phyloP scores from a whole-genome alignment of 2,888 invertebrate genomes.

The Dynastes hyllus region DNA sequence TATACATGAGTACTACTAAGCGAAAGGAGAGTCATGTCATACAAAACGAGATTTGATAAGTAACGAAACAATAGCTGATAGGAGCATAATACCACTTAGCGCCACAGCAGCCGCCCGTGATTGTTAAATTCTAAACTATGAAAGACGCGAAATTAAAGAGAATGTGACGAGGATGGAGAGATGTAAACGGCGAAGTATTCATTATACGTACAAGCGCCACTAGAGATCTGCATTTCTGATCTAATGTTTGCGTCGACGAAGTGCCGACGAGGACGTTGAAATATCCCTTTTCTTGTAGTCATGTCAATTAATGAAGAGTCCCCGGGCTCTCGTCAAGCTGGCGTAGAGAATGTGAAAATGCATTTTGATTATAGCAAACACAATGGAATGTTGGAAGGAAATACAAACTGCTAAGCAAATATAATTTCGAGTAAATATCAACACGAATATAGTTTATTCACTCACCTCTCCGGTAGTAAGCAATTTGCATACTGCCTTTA shows the following conservation, averaged over 20 bases:
- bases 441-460: too few species aligned
- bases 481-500: background rate
- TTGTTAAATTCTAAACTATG: constrained; percentile 24
- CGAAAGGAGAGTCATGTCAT: constrained; percentile 29
- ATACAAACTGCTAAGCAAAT: background rate
- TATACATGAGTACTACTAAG: constrained; percentile 1
- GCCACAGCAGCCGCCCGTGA: constrained; percentile 28
- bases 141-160: constrained; percentile 20
- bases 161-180: constrained; percentile 8
- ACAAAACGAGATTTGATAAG: constrained; percentile 41
- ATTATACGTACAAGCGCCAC: constrained; percentile 1
- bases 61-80: constrained; percentile 36
- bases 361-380: background rate
- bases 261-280: background rate
- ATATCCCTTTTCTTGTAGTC: background rate
- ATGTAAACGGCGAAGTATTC: constrained; percentile 1
- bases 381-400: constrained; percentile 14
- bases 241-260: constrained; percentile 32
- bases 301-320: constrained; percentile 7
- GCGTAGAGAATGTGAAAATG: background rate
- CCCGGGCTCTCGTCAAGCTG: background rate
- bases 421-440: background rate
- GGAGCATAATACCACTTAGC: constrained; percentile 36
- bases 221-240: constrained; percentile 21
- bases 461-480: background rate